phyloP scores from a whole-genome alignment of 2,888 invertebrate genomes.

The Herminia tarsipennalis region DNA sequence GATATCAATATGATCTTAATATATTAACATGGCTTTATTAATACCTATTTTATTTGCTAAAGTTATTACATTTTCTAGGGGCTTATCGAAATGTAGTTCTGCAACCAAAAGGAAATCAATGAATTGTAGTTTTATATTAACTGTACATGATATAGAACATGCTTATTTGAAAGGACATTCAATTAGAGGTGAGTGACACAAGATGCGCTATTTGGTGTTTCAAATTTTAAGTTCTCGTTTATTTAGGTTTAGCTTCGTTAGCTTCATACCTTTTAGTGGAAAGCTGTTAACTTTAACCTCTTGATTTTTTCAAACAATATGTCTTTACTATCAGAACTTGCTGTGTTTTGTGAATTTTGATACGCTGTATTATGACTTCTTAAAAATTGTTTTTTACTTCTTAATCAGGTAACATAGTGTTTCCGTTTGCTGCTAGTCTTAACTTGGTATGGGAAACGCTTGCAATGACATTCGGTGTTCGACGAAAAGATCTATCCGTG shows the following conservation, averaged over 20 bases:
- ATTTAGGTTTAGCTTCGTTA: neutral
- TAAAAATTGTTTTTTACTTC: neutral
- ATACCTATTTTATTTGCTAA: neutral
- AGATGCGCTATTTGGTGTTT: too few relatives aligned
- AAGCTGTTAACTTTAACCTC: too few relatives aligned
- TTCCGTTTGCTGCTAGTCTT: constrained; percentile 92
- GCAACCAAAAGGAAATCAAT: constrained; percentile 10
- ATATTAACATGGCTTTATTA: neutral
- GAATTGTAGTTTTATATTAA: constrained; percentile 14
- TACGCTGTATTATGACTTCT: neutral
- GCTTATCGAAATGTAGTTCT: neutral
- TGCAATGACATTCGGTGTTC: constrained; percentile 81
- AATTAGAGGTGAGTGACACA: constrained; percentile 87
- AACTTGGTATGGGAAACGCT: constrained; percentile 89
- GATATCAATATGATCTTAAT: neutral
- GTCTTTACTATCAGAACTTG: neutral
- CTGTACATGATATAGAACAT: constrained; percentile 81
- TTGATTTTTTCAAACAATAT: neutral
- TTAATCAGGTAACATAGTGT: constrained; percentile 84
- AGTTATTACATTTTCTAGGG: constrained; percentile 22
- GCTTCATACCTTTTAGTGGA: neutral
- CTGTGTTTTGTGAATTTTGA: neutral
- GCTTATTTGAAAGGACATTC: constrained; percentile 89
- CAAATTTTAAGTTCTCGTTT: too few relatives aligned
- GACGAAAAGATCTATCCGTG: constrained; percentile 87